These are phyloP conservation scores for Blennius ocellaris DNA, from an alignment of 2,113 vertebrate genomes.

Conservation along the genomic window DNA sequence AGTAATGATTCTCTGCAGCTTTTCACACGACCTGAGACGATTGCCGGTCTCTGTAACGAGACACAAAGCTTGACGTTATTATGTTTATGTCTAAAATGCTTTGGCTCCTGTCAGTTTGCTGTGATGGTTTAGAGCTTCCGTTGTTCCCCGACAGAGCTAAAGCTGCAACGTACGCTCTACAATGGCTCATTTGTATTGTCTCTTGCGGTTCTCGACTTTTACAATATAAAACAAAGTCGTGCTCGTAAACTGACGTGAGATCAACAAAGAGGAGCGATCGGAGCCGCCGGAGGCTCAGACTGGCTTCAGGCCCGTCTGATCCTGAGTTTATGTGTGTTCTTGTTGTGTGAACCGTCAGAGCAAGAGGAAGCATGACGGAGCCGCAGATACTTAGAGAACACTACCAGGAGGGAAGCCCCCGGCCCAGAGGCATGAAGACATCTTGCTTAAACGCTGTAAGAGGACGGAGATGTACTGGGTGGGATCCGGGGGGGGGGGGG, in stretches of 20 bases:
- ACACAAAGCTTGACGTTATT: no score
- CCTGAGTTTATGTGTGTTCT: conserved; percentile 46
- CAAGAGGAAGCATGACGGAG: conserved; percentile 13
- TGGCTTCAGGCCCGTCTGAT: conserved; percentile 42
- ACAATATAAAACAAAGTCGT: conserved; percentile 14
- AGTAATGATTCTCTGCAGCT: background rate
- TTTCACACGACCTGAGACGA: no score
- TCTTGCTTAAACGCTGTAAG: conserved; percentile 15
- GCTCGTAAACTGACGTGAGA: background rate
- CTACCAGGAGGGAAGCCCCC: conserved; percentile 7
- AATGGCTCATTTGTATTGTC: no score
- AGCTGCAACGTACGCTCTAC: no score
- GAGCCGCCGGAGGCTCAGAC: conserved; percentile 31
- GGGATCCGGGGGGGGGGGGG: no score
- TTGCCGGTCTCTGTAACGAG: no score
- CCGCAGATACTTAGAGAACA: conserved; percentile 13
- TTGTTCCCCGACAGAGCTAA: no score
- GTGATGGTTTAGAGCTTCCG: no score
- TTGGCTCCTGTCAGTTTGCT: no score
- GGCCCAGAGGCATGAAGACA: conserved; percentile 13
- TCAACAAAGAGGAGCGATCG: conserved; percentile 6
- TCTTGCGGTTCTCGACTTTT: background rate
- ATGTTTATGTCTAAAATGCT: no score
- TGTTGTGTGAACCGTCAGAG: conserved; percentile 45
- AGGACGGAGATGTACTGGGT: no score